Evolutionary conservation across 2,888 invertebrate species (phyloP), one percentile per base, ranked within the genome.

Genomic region (Lucinisca nassula): DNA sequence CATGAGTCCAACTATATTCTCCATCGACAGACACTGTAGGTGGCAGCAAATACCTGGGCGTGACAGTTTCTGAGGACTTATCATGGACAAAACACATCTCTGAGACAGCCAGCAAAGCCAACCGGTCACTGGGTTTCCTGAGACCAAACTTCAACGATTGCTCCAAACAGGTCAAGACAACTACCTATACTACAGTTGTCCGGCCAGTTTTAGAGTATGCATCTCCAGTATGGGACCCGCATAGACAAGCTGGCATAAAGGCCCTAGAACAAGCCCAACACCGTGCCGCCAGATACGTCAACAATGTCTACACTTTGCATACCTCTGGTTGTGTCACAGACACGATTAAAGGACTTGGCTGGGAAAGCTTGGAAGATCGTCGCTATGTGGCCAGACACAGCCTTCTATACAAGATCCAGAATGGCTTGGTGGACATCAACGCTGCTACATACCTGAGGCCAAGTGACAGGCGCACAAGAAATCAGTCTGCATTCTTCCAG

Each of bases 381-480:
- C 67, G 67, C 32, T 17, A 67, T 10, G 35, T 67, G 1, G 32
- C 35, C 67, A 35, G 67, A 67, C 67, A 35, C 14, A 12, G 35
- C 67, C 35, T 67, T 21, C 67, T 67, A 4, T 67, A 67, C 35
- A 67, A 67, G 21, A 17, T 30, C 1, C 67, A 67, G 2, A 32
- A 67, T 67, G 67, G 67, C 35, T 35, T 67, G 35, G 35, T 67
- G 10, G 67, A 67, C 21, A 67, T 67, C 4, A 21, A 67, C 67
- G 35, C 32, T 17, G 17, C 67, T 3, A 21, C 35, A 32, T 67
- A 67, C 67, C 17, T 67, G 35, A 32, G 17, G 35, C 32, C 67
- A 67, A 35, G 67, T 67, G 67, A 67, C 67, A 67, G 67, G 3
- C 67, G 35, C 67, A 67, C 67, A 3, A 35, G 67, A 67, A 67